Evolutionary conservation across 2,797 vertebrate genomes (phyloP).

Genomic region (Acipenser oxyrinchus): DNA sequence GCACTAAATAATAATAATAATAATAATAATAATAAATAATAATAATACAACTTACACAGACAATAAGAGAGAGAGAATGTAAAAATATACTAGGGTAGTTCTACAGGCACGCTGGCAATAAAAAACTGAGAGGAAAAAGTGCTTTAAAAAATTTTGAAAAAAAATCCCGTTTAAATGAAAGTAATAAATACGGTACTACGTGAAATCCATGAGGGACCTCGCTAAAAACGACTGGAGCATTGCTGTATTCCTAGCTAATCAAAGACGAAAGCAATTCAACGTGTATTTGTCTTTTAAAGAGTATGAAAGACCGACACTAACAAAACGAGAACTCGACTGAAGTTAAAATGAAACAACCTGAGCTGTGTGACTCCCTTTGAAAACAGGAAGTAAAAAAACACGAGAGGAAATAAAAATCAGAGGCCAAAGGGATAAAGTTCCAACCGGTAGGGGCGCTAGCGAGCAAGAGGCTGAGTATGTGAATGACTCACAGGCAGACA

Average conservation of each 20-base stretch:
- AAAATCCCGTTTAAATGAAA: constrained; percentile 3
- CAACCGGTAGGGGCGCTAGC: constrained; percentile 43
- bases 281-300: not conserved
- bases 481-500: constrained; percentile 2
- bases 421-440: constrained; percentile 41
- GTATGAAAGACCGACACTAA: not conserved
- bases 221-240: constrained; percentile 19
- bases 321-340: constrained; percentile 1
- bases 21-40: constrained; percentile 1
- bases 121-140: not conserved
- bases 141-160: not conserved
- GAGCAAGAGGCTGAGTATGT: constrained; percentile 25
- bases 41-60: constrained; percentile 12
- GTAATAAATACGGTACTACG: constrained; percentile 29
- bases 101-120: constrained; percentile 2
- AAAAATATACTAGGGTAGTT: constrained; percentile 23
- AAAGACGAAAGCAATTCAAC: constrained; percentile 14
- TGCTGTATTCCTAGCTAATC: constrained; percentile 11
- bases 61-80: constrained; percentile 35
- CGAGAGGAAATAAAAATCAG: constrained; percentile 34
- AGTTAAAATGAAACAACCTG: constrained; percentile 21
- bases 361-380: constrained; percentile 31
- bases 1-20: not conserved
- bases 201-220: constrained; percentile 52
- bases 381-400: constrained; percentile 61